Conservation (phyloP, 2,888 invertebrate species). For the Platerodrilus igneus region DNA sequence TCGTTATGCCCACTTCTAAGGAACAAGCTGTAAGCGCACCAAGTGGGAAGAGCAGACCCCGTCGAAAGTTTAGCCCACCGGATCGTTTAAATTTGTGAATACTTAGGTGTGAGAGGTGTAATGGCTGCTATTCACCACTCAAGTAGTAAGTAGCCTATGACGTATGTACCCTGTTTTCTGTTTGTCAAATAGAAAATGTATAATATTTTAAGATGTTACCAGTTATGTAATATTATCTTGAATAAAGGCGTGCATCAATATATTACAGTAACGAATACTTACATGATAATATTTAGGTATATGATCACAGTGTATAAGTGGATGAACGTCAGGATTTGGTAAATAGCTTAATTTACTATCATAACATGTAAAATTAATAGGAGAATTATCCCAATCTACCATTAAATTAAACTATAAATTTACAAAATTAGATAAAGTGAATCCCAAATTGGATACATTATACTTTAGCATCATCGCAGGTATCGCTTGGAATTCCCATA, state of each 20-base stretch:
- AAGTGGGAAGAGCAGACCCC: no score
- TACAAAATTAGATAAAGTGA: neutral
- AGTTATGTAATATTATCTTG: no score
- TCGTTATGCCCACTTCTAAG: no score
- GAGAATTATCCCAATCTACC: constrained; percentile 58
- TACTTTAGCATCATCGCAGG: constrained; percentile 68
- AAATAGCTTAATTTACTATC: constrained; percentile 46
- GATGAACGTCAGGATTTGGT: constrained; percentile 48
- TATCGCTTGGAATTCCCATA: constrained; percentile 53
- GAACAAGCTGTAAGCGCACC: no score
- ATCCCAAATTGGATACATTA: constrained; percentile 10
- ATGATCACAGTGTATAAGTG: constrained; percentile 52
- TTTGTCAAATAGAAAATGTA: no score
- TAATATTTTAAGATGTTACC: no score
- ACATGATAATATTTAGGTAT: constrained; percentile 57
- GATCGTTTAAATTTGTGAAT: no score
- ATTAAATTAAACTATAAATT: constrained; percentile 54
- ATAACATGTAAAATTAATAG: constrained; percentile 59
- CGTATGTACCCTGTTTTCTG: no score
- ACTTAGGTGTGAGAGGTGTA: no score
- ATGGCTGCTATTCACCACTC: no score
- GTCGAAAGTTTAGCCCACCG: no score
- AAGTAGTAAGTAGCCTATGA: constrained; percentile 10
- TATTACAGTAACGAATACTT: constrained; percentile 32
- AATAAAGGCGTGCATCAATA: no score